phyloP scores from a whole-genome alignment of 2,113 vertebrate species.

The Aplodontia rufa region DNA sequence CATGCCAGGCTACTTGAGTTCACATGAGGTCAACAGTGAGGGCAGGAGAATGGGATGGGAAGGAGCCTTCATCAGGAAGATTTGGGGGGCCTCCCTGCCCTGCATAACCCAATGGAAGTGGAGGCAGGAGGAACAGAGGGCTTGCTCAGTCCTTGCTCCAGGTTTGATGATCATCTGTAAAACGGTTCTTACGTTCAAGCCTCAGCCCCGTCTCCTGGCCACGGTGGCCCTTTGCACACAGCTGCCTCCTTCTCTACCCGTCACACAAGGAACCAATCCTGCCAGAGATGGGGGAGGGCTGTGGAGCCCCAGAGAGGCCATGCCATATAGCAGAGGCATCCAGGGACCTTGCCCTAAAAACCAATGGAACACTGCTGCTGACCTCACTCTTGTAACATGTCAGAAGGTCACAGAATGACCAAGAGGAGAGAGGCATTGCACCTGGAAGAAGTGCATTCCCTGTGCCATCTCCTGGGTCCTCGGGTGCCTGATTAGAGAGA shows the following conservation, averaged over 20 bases:
- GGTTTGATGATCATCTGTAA: neutral
- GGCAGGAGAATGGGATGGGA: neutral
- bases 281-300: neutral
- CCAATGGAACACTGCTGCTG: neutral
- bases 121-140: neutral
- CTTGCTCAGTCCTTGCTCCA: neutral
- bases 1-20: neutral
- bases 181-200: neutral
- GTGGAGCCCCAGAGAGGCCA: neutral
- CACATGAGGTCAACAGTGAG: neutral
- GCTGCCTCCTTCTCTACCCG: neutral
- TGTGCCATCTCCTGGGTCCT: neutral
- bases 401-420: neutral
- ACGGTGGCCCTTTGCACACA: neutral
- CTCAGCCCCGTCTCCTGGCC: neutral
- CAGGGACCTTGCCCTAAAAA: neutral
- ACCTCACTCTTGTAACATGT: neutral
- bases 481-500: neutral
- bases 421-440: neutral
- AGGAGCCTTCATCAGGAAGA: neutral
- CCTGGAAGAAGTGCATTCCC: neutral
- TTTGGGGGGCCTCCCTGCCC: neutral
- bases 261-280: neutral
- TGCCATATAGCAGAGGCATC: neutral
- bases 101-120: neutral